Conservation (phyloP, 2,888 invertebrate species). For the Helicoverpa assulta region DNA sequence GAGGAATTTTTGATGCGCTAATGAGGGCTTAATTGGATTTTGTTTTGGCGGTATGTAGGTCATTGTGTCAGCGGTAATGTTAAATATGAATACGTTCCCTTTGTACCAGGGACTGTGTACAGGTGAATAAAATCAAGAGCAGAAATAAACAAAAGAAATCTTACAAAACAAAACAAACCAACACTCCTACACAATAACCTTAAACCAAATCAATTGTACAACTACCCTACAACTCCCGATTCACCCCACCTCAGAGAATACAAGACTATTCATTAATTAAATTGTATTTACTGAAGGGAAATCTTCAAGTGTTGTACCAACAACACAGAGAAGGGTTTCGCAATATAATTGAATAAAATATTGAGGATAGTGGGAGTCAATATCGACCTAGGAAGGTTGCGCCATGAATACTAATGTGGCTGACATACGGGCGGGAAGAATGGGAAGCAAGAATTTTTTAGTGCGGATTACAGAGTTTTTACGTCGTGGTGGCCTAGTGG, state of each 20-base stretch:
- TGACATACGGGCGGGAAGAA: slow-evolving; percentile 33
- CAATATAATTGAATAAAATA: slow-evolving; percentile 86
- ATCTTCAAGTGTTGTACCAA: slow-evolving; percentile 46
- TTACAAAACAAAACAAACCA: neutral
- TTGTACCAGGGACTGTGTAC: neutral
- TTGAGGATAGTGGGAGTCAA: slow-evolving; percentile 73
- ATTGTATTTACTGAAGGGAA: slow-evolving; percentile 43
- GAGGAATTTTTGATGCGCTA: slow-evolving; percentile 4
- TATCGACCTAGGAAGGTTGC: slow-evolving; percentile 52
- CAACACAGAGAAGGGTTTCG: slow-evolving; percentile 72
- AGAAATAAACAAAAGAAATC: neutral
- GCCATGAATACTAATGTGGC: slow-evolving; percentile 58
- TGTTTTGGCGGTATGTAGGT: neutral
- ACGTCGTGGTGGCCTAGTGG: too few relatives aligned
- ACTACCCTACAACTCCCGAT: slow-evolving; percentile 7
- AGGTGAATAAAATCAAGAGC: neutral
- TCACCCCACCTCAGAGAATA: neutral
- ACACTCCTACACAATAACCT: slow-evolving; percentile 2
- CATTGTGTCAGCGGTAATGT: neutral
- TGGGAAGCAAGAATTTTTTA: neutral
- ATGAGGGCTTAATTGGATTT: neutral
- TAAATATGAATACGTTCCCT: neutral
- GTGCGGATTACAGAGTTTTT: too few relatives aligned
- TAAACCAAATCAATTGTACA: slow-evolving; percentile 5
- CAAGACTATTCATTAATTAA: slow-evolving; percentile 52